Evolutionary conservation across 1,140 invertebrate species (phyloP).

Genomic region (Drosophila albomicans): DNA sequence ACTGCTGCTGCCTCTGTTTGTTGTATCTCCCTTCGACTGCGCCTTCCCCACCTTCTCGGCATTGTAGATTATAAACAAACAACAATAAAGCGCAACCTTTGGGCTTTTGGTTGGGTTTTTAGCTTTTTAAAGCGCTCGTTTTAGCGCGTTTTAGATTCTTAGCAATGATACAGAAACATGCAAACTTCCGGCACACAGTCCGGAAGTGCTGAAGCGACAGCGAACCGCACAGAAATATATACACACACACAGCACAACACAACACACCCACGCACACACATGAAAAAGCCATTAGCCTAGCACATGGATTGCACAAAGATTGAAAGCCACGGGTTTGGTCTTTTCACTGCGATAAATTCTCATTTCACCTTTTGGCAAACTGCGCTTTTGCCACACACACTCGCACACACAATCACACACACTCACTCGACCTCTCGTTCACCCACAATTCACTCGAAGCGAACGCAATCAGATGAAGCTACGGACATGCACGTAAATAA

Average conservation of each 20-base stretch:
- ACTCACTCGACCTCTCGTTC: not conserved
- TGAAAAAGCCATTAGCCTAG: conserved; percentile 70
- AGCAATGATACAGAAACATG: conserved; percentile 78
- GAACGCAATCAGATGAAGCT: conserved; percentile 67
- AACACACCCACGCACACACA: conserved; percentile 39
- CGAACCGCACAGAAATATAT: conserved; percentile 10
- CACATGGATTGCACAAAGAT: conserved; percentile 29
- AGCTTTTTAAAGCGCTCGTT: conserved; percentile 61
- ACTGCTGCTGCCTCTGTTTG: too few relatives aligned
- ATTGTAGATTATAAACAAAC: conserved; percentile 39
- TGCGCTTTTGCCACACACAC: conserved; percentile 64
- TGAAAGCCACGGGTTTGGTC: conserved; percentile 46
- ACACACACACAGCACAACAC: not conserved
- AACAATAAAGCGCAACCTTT: conserved; percentile 53
- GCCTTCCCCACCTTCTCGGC: not conserved
- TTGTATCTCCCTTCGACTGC: too few relatives aligned
- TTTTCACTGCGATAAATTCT: conserved; percentile 77
- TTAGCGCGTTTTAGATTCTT: conserved; percentile 78
- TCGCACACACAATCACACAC: not conserved
- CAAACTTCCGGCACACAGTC: conserved; percentile 68
- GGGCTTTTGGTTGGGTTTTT: conserved; percentile 19
- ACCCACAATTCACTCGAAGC: not conserved
- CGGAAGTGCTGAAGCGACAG: conserved; percentile 14
- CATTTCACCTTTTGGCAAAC: conserved; percentile 62
- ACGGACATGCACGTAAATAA: conserved; percentile 69